Conservation (phyloP, 2,888 invertebrate genomes). For the Oxystoma pomonae region DNA sequence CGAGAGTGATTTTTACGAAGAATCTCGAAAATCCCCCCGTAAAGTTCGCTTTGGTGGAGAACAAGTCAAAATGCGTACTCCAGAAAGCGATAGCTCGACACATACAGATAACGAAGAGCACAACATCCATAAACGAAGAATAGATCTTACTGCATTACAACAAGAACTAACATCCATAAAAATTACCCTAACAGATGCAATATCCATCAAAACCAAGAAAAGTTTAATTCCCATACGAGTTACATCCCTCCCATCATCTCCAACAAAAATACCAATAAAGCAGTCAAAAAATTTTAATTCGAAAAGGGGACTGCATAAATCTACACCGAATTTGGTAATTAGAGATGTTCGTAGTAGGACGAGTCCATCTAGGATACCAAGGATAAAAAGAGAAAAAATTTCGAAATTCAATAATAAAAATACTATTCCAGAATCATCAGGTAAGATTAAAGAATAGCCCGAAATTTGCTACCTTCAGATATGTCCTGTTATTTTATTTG, state of each 20-base stretch:
- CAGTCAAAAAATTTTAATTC: slow-evolving; percentile 18
- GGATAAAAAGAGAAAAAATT: slow-evolving; percentile 22
- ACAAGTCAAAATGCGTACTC: slow-evolving; percentile 78
- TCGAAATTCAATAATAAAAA: slow-evolving; percentile 14
- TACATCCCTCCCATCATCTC: slow-evolving; percentile 42
- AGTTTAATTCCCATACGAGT: slow-evolving; percentile 52
- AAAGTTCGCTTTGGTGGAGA: slow-evolving; percentile 85
- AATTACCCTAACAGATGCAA: slow-evolving; percentile 35
- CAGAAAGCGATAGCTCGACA: slow-evolving; percentile 72
- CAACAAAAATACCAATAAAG: slow-evolving; percentile 35
- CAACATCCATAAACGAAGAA: slow-evolving; percentile 2
- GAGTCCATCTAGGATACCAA: slow-evolving; percentile 33
- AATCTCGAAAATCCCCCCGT: slow-evolving; percentile 48
- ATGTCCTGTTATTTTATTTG: too few species aligned
- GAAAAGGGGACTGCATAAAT: slow-evolving; percentile 35
- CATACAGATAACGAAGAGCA: slow-evolving; percentile 48
- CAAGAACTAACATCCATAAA: slow-evolving; percentile 25
- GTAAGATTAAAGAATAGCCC: too few species aligned
- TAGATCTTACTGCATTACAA: slow-evolving; percentile 11
- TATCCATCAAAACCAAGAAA: slow-evolving; percentile 34
- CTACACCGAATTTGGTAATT: slow-evolving; percentile 39
- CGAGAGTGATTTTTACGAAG: slow-evolving; percentile 52
- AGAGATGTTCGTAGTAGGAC: slow-evolving; percentile 2
- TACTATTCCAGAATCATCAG: background rate
- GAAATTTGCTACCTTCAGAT: too few species aligned